Percentiles rank a stretch among this genome's conserved stretches.
These are phyloP conservation scores for Agrotis clavis DNA, from an alignment of 2,888 invertebrate species.

Conservation along the genomic window DNA sequence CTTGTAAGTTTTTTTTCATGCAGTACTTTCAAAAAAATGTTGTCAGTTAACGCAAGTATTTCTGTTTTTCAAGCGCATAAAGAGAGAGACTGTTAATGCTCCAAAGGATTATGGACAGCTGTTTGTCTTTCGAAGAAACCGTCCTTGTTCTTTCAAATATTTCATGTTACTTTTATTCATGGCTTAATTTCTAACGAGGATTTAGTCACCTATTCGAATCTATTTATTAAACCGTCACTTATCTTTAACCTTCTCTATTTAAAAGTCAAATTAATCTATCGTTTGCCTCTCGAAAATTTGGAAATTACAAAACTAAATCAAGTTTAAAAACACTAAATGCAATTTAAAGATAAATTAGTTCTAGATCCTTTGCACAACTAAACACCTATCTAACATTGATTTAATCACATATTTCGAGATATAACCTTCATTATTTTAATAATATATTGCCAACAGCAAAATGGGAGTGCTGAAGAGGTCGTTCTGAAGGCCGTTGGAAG, in stretches of 20 bases:
- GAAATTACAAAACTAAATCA: slow-evolving; percentile 31
- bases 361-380: slow-evolving; percentile 44
- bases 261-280: background rate
- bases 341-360: slow-evolving; percentile 35
- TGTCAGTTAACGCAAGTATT: too few relatives aligned
- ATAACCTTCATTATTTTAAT: slow-evolving; percentile 53
- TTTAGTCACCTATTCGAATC: background rate
- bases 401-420: slow-evolving; percentile 52
- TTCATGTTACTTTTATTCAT: too few relatives aligned
- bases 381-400: slow-evolving; percentile 36
- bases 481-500: slow-evolving; percentile 41
- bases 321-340: slow-evolving; percentile 8
- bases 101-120: too few relatives aligned
- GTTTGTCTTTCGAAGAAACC: background rate
- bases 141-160: too few relatives aligned
- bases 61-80: too few relatives aligned
- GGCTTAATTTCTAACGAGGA: too few relatives aligned
- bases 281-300: background rate
- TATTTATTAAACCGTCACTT: background rate
- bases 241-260: slow-evolving; percentile 10
- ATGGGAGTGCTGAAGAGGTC: slow-evolving; percentile 43
- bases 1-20: too few relatives aligned
- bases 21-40: too few relatives aligned
- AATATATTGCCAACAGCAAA: slow-evolving; percentile 49
- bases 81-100: too few relatives aligned